Conservation (phyloP, 1,140 invertebrate genomes). For the Manduca sexta region DNA sequence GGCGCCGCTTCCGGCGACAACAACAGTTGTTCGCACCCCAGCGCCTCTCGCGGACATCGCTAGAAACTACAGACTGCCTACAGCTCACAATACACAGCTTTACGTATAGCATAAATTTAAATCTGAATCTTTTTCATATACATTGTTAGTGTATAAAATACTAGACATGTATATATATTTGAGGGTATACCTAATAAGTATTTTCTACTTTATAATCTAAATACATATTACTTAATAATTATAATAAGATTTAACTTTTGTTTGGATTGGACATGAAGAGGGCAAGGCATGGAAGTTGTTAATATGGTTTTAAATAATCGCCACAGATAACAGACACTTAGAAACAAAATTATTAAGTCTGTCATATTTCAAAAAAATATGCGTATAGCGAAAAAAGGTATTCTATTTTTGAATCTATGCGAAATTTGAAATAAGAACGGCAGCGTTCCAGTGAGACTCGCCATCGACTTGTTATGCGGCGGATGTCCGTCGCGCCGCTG, state of each 20-base stretch:
- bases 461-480: conserved; percentile 70
- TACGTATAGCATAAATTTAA: neutral
- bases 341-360: too few relatives aligned
- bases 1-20: conserved; percentile 52
- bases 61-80: conserved; percentile 22
- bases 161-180: too few relatives aligned
- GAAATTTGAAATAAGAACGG: conserved; percentile 43
- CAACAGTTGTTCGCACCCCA: conserved; percentile 56
- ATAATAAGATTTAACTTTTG: too few relatives aligned
- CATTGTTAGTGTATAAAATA: too few relatives aligned
- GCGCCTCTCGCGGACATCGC: conserved; percentile 52
- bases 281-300: too few relatives aligned
- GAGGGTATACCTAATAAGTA: too few relatives aligned
- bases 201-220: too few relatives aligned
- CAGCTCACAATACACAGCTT: conserved; percentile 6
- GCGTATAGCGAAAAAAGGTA: conserved; percentile 15
- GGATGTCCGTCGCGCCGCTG: conserved; percentile 67
- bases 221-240: too few relatives aligned
- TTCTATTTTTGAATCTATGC: conserved; percentile 39
- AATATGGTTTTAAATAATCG: too few relatives aligned
- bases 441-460: conserved; percentile 28
- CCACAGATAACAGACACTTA: too few relatives aligned
- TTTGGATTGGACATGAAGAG: too few relatives aligned
- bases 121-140: too few relatives aligned
- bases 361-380: neutral